These are phyloP conservation scores for Stenurella melanura DNA, from an alignment of 2,888 invertebrate species.

Conservation along the genomic window DNA sequence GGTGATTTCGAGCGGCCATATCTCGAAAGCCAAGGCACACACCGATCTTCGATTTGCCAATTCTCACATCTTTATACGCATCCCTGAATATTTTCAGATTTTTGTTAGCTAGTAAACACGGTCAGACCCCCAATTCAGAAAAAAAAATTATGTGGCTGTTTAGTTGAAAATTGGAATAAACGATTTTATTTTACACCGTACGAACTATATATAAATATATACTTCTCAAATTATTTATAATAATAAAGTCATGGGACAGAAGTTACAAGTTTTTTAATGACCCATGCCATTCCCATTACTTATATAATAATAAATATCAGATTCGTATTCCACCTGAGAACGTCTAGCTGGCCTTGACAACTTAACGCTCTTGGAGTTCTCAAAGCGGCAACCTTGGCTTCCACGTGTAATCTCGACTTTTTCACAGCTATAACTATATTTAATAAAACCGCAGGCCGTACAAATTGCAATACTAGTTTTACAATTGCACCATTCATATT, in stretches of 20 bases:
- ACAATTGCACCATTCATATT: constrained; percentile 12
- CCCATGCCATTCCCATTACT: constrained; percentile 38
- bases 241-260: neutral
- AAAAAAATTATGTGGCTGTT: too few relatives aligned
- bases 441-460: constrained; percentile 39
- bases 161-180: too few relatives aligned
- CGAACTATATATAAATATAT: too few relatives aligned
- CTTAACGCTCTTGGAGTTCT: constrained; percentile 50
- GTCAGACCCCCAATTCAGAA: too few relatives aligned
- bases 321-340: constrained; percentile 45
- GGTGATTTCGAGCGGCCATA: too few relatives aligned
- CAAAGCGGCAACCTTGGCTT: constrained; percentile 57
- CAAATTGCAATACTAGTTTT: constrained; percentile 29
- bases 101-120: too few relatives aligned
- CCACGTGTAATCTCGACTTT: constrained; percentile 60
- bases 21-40: too few relatives aligned
- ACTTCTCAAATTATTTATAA: neutral
- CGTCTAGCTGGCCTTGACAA: constrained; percentile 51
- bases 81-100: too few relatives aligned
- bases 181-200: too few relatives aligned
- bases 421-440: constrained; percentile 44
- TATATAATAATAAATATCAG: constrained; percentile 39
- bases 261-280: constrained; percentile 10
- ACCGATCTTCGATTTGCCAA: too few relatives aligned
- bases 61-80: too few relatives aligned